Base-by-base conservation (phyloP, 2,797 vertebrate genomes). In the Amphiprion clarkii region DNA sequence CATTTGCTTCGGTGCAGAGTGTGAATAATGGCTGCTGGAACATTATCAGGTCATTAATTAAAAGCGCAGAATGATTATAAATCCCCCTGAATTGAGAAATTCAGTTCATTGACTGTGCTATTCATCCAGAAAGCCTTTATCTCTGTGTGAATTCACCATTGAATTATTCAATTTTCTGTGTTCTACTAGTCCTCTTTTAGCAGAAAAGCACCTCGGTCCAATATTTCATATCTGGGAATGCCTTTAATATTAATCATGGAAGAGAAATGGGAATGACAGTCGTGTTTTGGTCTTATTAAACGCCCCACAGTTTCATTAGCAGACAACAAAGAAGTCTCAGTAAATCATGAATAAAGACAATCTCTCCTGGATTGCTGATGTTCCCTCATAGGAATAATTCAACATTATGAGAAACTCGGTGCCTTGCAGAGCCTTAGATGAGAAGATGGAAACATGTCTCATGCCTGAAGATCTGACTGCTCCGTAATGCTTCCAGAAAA, bases 121-220 rank as follows among this genome's bases (percentile, higher is more conserved):
- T 68, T 82, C 74, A 74, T 65, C 67, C 62, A 77, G 67, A 78
- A 76, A 82, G 72, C 70, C 40, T 63, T 83, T 74, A 87, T 87
- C 72, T 71, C 68, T 69, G 58, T 31, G 73, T 79, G 78, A 82
- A 60, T 74, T 86, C 74, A 66, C 51, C 39, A 40, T 23, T 67
- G 70, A 89, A 78, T 78, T 71, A 64, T 86, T 81, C 46, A 42
- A 27, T 72, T 81, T 79, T 76, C 69, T 51, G 53, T 55, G 9
- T 71, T 63, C 61, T 27, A 33, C 48, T 39, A 23, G 67, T 14
- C 71, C 75, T 40, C 59, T 25, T 53, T 78, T 21, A 39, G 6
- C 40, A 21, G 33, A 42, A 71, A 64, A 70, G 67, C 70, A 58
- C 29, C 13, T 25, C n/a, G 36, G 10, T 61, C 69, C 16, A 29